These are phyloP conservation scores for Podiceps cristatus DNA, from an alignment of 2,113 vertebrate genomes.

Conservation along the genomic window DNA sequence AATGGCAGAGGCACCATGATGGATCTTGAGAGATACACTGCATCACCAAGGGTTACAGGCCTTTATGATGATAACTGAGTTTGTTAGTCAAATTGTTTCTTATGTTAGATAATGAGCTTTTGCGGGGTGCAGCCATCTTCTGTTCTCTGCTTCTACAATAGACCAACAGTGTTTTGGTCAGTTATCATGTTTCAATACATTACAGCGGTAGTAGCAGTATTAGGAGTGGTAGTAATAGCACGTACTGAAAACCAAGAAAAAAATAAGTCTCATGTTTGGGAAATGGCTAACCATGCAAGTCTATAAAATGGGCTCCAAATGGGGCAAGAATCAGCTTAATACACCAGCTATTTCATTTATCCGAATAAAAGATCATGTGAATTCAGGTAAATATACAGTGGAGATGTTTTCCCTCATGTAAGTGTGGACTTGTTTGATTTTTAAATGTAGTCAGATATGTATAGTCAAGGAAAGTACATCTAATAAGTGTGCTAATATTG, in stretches of 20 bases:
- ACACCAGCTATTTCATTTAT: neutral
- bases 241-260: neutral
- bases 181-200: neutral
- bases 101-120: neutral
- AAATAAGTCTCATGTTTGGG: neutral
- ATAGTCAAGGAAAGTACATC: neutral
- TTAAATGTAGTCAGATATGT: neutral
- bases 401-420: rapidly evolving
- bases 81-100: neutral
- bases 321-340: neutral
- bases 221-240: neutral
- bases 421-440: neutral
- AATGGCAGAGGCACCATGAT: neutral
- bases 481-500: neutral
- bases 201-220: neutral
- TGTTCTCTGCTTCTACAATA: neutral
- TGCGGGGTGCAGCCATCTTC: rapidly evolving
- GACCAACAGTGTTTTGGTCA: neutral
- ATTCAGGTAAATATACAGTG: neutral
- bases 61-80: neutral
- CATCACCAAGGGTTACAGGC: neutral
- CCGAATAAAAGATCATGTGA: neutral
- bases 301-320: neutral
- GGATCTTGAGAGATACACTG: neutral
- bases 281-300: neutral